Percentiles rank a stretch among this genome's conserved stretches.
phyloP scores from a whole-genome alignment of 1,140 invertebrate species.

The Lepidurus couesii region DNA sequence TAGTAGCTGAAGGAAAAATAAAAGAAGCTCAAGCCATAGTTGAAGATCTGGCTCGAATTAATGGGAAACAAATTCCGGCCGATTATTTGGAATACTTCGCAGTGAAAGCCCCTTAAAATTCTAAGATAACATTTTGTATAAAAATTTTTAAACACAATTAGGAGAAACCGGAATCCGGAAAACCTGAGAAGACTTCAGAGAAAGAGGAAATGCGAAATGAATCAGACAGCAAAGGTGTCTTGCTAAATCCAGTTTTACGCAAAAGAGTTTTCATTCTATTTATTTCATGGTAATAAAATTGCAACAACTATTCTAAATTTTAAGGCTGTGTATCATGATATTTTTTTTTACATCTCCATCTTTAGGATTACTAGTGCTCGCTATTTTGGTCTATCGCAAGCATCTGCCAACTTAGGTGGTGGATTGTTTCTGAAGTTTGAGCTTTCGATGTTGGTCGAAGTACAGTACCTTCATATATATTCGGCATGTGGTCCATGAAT shows the following conservation, averaged over 20 bases:
- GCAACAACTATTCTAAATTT: background rate
- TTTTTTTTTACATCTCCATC: background rate
- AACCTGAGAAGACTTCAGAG: background rate
- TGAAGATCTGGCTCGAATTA: background rate
- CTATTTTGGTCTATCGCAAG: constrained; percentile 35
- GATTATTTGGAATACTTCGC: background rate
- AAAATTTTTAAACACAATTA: background rate
- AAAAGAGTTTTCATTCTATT: constrained; percentile 33
- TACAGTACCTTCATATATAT: constrained; percentile 34
- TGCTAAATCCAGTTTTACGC: constrained; percentile 24
- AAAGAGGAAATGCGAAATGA: background rate
- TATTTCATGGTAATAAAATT: constrained; percentile 30
- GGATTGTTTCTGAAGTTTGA: constrained; percentile 33
- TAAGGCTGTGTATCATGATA: background rate
- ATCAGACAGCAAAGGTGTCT: constrained; percentile 17
- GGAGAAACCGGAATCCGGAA: background rate
- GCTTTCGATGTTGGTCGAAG: constrained; percentile 34
- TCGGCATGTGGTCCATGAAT: constrained; percentile 32
- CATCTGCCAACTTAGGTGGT: constrained; percentile 30
- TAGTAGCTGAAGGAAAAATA: background rate
- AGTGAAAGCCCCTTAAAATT: background rate
- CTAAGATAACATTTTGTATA: background rate
- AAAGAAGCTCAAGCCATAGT: background rate
- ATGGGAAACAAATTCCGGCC: background rate
- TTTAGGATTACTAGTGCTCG: constrained; percentile 27